These are phyloP conservation scores for Esox lucius DNA, from an alignment of 2,797 vertebrate genomes.

Conservation along the genomic window DNA sequence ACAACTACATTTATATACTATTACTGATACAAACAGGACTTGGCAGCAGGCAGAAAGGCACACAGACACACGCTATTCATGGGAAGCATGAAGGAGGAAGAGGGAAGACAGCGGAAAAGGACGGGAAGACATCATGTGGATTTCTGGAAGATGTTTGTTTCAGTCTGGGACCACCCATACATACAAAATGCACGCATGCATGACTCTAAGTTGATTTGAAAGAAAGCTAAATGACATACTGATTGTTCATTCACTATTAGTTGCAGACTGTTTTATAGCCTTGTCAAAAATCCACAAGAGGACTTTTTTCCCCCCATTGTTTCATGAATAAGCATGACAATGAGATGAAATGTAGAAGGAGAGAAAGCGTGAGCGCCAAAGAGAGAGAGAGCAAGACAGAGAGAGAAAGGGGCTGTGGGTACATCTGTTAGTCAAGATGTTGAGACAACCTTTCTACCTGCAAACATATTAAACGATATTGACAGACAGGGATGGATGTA, in stretches of 20 bases:
- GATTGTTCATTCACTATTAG: not conserved
- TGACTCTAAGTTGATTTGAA: no score
- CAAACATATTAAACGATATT: constrained; percentile 34
- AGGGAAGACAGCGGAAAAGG: constrained; percentile 40
- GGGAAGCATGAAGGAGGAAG: constrained; percentile 21
- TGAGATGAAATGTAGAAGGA: constrained; percentile 40
- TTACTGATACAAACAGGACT: not conserved
- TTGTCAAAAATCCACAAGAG: constrained; percentile 70
- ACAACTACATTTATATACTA: not conserved
- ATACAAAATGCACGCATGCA: no score
- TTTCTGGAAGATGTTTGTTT: constrained; percentile 3
- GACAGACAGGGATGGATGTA: constrained; percentile 12
- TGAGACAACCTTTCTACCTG: constrained; percentile 43
- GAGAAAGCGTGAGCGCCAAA: constrained; percentile 27
- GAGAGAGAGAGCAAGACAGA: constrained; percentile 40
- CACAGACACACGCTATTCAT: constrained; percentile 35
- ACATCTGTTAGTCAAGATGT: constrained; percentile 55
- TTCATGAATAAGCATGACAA: constrained; percentile 49
- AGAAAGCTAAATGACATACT: no score
- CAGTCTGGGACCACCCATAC: no score
- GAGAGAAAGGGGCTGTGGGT: constrained; percentile 43
- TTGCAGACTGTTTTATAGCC: no score
- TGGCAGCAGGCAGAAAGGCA: constrained; percentile 48
- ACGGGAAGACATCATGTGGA: constrained; percentile 72
- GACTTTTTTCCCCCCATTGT: constrained; percentile 41